These are phyloP conservation scores for Bostrychus sinensis DNA, from an alignment of 2,113 vertebrate genomes.

Conservation along the genomic window DNA sequence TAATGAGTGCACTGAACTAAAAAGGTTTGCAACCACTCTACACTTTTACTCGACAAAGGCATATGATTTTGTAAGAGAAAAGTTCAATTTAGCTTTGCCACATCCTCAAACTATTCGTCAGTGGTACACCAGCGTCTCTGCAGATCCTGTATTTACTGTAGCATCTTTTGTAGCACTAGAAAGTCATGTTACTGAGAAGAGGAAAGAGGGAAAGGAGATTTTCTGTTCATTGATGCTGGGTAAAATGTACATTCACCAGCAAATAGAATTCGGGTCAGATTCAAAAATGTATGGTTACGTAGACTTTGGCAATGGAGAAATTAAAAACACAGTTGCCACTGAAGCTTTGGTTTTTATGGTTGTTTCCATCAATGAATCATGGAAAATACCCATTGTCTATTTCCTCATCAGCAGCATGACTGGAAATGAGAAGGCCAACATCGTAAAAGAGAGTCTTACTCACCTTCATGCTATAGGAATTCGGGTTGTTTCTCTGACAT, in stretches of 20 bases:
- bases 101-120: background rate
- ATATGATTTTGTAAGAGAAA: background rate
- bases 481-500: background rate
- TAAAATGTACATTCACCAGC: background rate
- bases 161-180: background rate
- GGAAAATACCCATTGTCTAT: background rate
- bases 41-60: too few relatives aligned
- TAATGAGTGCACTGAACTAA: too few relatives aligned
- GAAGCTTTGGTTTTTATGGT: background rate
- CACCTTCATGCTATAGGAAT: background rate
- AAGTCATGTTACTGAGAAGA: background rate
- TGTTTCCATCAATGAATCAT: background rate
- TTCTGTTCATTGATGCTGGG: too few relatives aligned
- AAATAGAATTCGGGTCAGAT: background rate
- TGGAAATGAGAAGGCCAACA: background rate
- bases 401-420: background rate
- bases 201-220: too few relatives aligned
- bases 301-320: background rate
- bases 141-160: too few relatives aligned
- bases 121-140: background rate
- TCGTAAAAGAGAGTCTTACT: background rate
- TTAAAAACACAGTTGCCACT: background rate
- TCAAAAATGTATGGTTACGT: too few relatives aligned
- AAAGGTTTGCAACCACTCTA: too few relatives aligned
- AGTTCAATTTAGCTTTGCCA: background rate